phyloP scores from a whole-genome alignment of 1,140 invertebrate genomes.

The Zophobas morio region DNA sequence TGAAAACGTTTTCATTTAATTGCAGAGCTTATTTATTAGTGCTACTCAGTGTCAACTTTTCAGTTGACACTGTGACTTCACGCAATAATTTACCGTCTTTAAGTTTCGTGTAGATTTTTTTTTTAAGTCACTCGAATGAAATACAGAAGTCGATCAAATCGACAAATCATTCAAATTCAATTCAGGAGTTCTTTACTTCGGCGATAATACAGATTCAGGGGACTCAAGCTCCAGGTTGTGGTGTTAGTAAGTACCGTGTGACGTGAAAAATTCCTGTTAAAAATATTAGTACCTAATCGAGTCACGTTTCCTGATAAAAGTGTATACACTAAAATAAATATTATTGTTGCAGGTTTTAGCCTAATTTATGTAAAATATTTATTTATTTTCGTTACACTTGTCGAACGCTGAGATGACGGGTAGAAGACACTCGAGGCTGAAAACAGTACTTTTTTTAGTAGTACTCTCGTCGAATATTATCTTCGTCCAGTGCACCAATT shows the following conservation, averaged over 20 bases:
- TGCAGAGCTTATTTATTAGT: slow-evolving; percentile 14
- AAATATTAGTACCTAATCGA: neutral
- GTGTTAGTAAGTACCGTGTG: slow-evolving; percentile 11
- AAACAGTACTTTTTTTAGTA: slow-evolving; percentile 9
- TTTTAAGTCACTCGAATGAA: slow-evolving; percentile 60
- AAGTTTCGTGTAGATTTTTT: slow-evolving; percentile 1
- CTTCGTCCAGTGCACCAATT: too few relatives aligned
- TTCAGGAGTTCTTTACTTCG: slow-evolving; percentile 69
- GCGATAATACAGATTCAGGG: neutral
- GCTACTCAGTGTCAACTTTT: slow-evolving; percentile 14
- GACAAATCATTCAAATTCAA: slow-evolving; percentile 72
- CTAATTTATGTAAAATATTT: slow-evolving; percentile 17
- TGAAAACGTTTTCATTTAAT: neutral
- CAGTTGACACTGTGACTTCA: neutral
- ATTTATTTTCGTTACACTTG: too few relatives aligned
- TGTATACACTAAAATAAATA: too few relatives aligned
- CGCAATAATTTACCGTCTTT: slow-evolving; percentile 5
- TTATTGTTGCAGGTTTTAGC: slow-evolving; percentile 2
- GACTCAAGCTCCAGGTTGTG: slow-evolving; percentile 9
- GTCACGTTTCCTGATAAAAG: too few relatives aligned
- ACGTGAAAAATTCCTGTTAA: neutral
- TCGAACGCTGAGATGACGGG: neutral
- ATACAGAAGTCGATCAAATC: slow-evolving; percentile 64
- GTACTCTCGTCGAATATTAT: too few relatives aligned
- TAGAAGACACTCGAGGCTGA: slow-evolving; percentile 20